Evolutionary conservation across 1,140 invertebrate genomes (phyloP), one percentile per base, ranked within the genome.

Genomic region (Ladona fulva): DNA sequence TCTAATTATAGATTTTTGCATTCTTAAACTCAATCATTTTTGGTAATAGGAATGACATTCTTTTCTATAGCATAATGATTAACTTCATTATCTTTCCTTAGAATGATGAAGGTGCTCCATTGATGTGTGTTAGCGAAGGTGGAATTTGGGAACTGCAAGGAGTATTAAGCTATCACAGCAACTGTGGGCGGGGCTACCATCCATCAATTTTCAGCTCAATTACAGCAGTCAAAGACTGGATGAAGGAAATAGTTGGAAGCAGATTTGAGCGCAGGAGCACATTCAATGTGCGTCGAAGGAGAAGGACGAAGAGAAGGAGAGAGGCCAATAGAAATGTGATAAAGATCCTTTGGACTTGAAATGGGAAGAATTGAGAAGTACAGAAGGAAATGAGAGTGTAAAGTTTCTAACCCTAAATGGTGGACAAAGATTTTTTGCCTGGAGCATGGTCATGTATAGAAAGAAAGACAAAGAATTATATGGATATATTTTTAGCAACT

Each of bases 41-140:
- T n/a, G n/a, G n/a, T n/a, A n/a, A n/a, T n/a, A n/a, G n/a, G n/a
- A 37, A 37, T 37, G 8, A 37, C 29, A 37, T 37, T 37, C 29
- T 37, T 37, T 37, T 37, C 29, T 37, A 37, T 37, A 8, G 1
- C 12, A n/a, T 74, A 25, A 14, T 11, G 12, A 25, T 24, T 11
- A 37, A 5, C 1, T 37, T 37, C 29, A 37, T 37, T 37, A 5
- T 8, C 29, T 5, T 76, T n/a, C 86, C 87, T 79, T 79, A 91
- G 90, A 90, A 90, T 80, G 89, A 91, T 81, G 88, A 90, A 84
- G 90, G 90, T 74, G 88, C 89, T 11, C 89, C 90, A 22, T 80
- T 91, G 52, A 90, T 91, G 87, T 91, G 90, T 80, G 84, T 87
- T 79, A 88, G 83, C 42, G 87, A 89, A 75, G 83, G 83, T 14